Conservation (phyloP, 2,113 vertebrate species). For the Oriolus oriolus region DNA sequence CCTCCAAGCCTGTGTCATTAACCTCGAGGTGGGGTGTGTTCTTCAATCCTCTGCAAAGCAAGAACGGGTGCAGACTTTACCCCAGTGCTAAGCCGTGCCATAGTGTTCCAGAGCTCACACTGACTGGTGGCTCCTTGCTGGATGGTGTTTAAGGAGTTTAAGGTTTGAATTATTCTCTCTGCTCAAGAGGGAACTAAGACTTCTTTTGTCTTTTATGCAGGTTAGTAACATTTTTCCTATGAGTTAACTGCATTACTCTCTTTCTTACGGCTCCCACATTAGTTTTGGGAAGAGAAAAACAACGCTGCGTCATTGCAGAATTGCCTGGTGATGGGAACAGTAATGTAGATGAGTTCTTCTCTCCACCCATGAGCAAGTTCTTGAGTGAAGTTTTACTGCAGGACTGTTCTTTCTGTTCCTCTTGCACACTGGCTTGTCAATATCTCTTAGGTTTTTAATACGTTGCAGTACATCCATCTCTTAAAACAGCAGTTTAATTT, state of each 20-base stretch:
- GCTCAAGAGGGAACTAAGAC: neutral
- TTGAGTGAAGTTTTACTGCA: slow-evolving; percentile 52
- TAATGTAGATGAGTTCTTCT: slow-evolving; percentile 51
- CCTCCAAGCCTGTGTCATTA: neutral
- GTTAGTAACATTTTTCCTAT: neutral
- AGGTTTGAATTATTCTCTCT: neutral
- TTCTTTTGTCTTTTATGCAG: slow-evolving; percentile 6
- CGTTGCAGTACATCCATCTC: neutral
- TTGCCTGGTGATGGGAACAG: slow-evolving; percentile 31
- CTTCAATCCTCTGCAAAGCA: neutral
- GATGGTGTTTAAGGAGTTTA: neutral
- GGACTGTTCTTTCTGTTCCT: neutral
- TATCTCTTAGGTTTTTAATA: slow-evolving; percentile 21
- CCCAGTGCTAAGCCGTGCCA: neutral
- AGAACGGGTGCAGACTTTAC: neutral
- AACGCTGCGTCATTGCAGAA: neutral
- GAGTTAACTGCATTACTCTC: slow-evolving; percentile 9
- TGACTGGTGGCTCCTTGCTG: neutral
- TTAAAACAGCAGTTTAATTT: neutral
- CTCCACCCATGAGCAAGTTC: slow-evolving; percentile 41
- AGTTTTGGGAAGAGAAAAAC: slow-evolving; percentile 39
- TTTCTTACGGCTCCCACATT: neutral
- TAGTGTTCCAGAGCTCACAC: neutral
- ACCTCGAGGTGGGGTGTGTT: neutral
- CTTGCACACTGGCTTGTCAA: neutral